Base-by-base conservation (phyloP, 2,888 invertebrate genomes). In the Crepidodera aurea region DNA sequence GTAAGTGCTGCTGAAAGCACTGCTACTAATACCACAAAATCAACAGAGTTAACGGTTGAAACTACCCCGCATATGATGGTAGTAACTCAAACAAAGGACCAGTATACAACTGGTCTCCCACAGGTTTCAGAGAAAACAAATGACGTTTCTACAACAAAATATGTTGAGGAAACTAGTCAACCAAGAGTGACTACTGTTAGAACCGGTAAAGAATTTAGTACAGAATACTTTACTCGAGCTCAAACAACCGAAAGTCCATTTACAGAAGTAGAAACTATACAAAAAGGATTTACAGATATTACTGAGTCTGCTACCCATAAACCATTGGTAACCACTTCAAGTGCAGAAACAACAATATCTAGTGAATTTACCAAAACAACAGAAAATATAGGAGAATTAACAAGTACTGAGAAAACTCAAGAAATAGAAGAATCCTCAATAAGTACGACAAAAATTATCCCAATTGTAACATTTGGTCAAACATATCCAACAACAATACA, bases 151-250 rank as follows among this genome's bases (percentile, higher is more conserved):
- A 22, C 6, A 22, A 22, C 6, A 6, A 2, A 22, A 22, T 4
- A 2, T 22, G 22, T 22, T 22, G 37, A 51, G 19, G 15, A 32
- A 5, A 19, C 8, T 1, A 18, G 5, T 34, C 37, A 39, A 22
- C 15, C 51, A 13, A 25, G 39, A 39, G 13, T 10, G 15, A 53
- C 39, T 15, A 25, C 53, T 25, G 25, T 25, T 15, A 19, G 55
- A 44, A 19, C 4, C n/a, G 55, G 57, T 32, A 57, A 57, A 25
- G 53, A 53, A n/a, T 53, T 53, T 10, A 12, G 29, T 29, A 29
- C 29, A 10, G 29, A 29, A 4, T 22, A 22, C 6, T 2, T 22
- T 22, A 22, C 22, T 22, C 22, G 22, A 22, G 22, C 22, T 22
- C 3, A 22, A 22, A 22, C 22, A 22, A 22, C 22, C 22, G 22